These are phyloP conservation scores for Molossus molossus DNA, from an alignment of 2,797 vertebrate genomes.

Conservation along the genomic window DNA sequence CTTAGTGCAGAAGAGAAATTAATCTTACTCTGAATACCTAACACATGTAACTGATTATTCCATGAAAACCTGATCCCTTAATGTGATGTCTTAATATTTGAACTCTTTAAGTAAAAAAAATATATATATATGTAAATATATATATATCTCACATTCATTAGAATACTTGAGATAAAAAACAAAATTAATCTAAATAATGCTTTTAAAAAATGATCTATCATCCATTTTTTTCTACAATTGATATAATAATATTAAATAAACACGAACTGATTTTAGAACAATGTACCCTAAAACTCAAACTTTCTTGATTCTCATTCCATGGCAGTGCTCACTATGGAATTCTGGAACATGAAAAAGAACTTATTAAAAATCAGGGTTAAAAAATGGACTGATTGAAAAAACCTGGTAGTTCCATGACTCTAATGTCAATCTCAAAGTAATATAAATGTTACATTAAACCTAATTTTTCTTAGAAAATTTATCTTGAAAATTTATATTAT, in stretches of 20 bases:
- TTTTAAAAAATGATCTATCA: neutral
- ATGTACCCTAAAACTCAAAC: neutral
- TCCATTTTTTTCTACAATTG: neutral
- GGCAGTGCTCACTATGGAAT: neutral
- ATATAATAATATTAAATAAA: neutral
- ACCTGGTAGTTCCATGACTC: neutral
- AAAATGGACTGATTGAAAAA: neutral
- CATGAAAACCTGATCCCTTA: neutral
- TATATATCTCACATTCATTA: neutral
- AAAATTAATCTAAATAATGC: slow-evolving; percentile 11
- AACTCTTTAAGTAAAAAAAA: neutral
- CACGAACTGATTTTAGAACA: slow-evolving; percentile 15
- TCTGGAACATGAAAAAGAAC: slow-evolving; percentile 34
- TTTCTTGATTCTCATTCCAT: slow-evolving; percentile 9
- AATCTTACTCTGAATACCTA: neutral
- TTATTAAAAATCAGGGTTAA: neutral
- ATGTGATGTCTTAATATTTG: neutral
- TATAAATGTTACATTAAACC: neutral
- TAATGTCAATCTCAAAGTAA: neutral
- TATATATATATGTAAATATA: neutral
- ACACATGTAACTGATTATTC: neutral
- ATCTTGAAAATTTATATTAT: slow-evolving; percentile 12
- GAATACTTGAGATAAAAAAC: neutral
- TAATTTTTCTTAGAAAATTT: slow-evolving; percentile 20
- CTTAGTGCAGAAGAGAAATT: slow-evolving; percentile 33